phyloP scores from a whole-genome alignment of 2,888 invertebrate genomes.

The Cancer borealis region DNA sequence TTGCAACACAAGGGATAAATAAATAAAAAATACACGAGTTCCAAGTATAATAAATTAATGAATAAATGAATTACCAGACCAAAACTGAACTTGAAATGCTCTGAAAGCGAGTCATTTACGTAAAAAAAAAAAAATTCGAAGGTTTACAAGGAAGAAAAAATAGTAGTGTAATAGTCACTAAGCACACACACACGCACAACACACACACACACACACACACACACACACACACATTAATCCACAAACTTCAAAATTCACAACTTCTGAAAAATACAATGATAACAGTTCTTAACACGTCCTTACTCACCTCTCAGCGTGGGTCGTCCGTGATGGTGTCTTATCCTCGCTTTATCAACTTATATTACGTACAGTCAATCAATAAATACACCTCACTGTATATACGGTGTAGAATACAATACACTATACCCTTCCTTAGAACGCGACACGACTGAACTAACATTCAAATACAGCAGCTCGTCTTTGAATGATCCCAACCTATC shows the following conservation, averaged over 20 bases:
- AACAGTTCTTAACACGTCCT: background rate
- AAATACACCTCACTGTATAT: conserved; percentile 9
- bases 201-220: too few species aligned
- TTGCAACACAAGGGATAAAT: conserved; percentile 2
- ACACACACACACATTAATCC: background rate
- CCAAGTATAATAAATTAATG: too few species aligned
- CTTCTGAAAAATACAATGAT: background rate
- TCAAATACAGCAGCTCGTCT: background rate
- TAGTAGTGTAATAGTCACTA: background rate
- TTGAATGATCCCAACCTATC: conserved; percentile 4
- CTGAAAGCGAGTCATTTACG: background rate
- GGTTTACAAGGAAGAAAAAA: background rate
- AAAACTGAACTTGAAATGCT: too few species aligned
- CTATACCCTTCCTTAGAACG: background rate
- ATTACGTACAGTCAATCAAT: background rate
- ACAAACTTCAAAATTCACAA: background rate
- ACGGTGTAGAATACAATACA: background rate
- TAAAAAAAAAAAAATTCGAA: background rate
- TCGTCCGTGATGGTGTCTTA: background rate
- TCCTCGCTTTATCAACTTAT: background rate
- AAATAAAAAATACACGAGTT: too few species aligned
- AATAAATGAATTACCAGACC: background rate
- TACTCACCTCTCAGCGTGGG: background rate
- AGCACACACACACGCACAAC: too few species aligned
- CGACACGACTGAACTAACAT: background rate